phyloP scores from a whole-genome alignment of 2,797 vertebrate genomes.

The Cuculus canorus region DNA sequence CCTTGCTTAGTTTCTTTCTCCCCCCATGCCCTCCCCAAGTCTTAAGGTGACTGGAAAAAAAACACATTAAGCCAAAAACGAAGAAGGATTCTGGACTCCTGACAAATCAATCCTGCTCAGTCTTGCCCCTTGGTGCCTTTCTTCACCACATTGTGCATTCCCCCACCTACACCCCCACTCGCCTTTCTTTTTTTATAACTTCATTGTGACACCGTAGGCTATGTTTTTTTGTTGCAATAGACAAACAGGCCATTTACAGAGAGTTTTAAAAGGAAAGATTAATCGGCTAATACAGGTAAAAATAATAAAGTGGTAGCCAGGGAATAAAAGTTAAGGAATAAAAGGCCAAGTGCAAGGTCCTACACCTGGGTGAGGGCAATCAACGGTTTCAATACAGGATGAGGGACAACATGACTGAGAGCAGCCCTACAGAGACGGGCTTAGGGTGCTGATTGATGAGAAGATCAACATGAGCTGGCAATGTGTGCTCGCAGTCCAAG shows the following conservation, averaged over 20 bases:
- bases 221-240: not conserved
- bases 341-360: too few species aligned
- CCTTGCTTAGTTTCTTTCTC: not conserved
- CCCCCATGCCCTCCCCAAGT: not conserved
- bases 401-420: too few species aligned
- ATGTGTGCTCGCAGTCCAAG: too few species aligned
- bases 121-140: conserved; percentile 3
- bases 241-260: fast-evolving
- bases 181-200: not conserved
- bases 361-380: too few species aligned
- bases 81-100: not conserved
- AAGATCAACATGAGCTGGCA: too few species aligned
- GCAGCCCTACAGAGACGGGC: too few species aligned
- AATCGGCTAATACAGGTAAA: fast-evolving
- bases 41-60: not conserved
- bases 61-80: not conserved
- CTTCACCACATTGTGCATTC: not conserved
- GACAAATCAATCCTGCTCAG: not conserved
- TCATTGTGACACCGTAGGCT: not conserved
- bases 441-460: too few species aligned
- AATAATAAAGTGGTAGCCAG: fast-evolving
- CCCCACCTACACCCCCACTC: too few species aligned
- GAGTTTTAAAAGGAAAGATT: not conserved
- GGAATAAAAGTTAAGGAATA: too few species aligned
- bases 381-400: too few species aligned